Base-by-base conservation (phyloP, 2,797 vertebrate genomes). In the Limnodromus scolopaceus region DNA sequence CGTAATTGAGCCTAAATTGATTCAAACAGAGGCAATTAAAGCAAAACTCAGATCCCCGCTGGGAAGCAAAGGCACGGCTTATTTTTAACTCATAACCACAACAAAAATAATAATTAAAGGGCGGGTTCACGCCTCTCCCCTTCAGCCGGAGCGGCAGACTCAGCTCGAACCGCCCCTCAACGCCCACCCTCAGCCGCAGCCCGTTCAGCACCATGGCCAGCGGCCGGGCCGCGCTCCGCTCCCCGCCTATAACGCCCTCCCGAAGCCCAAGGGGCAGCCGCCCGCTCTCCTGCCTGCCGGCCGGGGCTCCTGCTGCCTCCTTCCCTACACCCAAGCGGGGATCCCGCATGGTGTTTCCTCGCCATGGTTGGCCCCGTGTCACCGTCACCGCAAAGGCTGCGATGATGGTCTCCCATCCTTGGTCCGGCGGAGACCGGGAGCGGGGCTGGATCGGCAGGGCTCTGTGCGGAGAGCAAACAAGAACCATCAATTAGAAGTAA, bases 1-100 rank as follows among this genome's bases (percentile, higher is more conserved):
- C 96, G 20, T 96, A 97, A 98, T 97, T 96, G 97, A 97, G 77
- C 94, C 93, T 70, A 93, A 96, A 98, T 97, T 97, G 97, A 97
- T 96, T 98, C 97, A 95, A 97, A 98, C 94, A 75, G 94, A 97
- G 85, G 97, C 97, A 98, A 98, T 98, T 98, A 98, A 96, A 96
- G 97, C 87, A 92, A 97, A 96, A 95, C 96, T 96, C 95, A n/a
- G 60, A 86, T 92, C 93, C 98, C 98, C 38, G 82, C 97, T 89
- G 98, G 92, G 97, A 96, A 79, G 41, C 86, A 57, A 94, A 89
- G 93, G 94, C 77, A 30, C 87, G 12, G 94, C 92, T 96, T 94
- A 74, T 96, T 98, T 97, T 94, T 96, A 96, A 93, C 97, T 97
- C 97, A 85, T 95, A 96, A 96, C 92, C 93, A 89, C 96, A 61